Conservation (phyloP, 2,888 invertebrate species). For the Balanococcus diminutus region DNA sequence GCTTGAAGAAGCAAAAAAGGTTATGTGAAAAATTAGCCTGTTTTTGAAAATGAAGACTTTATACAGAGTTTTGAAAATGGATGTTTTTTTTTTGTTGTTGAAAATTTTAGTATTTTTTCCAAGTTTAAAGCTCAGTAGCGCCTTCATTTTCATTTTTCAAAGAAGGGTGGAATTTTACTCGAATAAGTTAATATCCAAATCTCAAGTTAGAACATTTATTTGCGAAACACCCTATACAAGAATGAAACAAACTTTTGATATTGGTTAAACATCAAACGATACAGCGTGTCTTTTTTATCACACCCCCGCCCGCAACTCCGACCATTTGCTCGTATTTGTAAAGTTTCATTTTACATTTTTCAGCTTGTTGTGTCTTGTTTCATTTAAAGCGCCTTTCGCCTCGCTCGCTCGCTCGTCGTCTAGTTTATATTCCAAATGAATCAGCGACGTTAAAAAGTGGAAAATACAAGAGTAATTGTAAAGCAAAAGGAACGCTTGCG, state of each 20-base stretch:
- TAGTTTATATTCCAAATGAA: neutral
- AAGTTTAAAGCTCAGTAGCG: no score
- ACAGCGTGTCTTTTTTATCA: neutral
- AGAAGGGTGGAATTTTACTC: no score
- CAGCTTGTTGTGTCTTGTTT: neutral
- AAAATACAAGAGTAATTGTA: neutral
- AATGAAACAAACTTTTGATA: neutral
- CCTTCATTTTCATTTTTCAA: no score
- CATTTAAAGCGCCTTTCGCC: neutral
- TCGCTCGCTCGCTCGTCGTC: neutral
- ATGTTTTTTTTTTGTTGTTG: no score
- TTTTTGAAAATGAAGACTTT: no score
- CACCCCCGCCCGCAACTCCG: neutral
- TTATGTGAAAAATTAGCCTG: no score
- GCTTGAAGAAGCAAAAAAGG: no score
- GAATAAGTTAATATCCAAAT: no score
- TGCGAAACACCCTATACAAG: no score
- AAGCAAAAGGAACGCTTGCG: slow-evolving; percentile 8
- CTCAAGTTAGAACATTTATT: no score
- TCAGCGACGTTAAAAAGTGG: neutral
- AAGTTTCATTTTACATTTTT: neutral
- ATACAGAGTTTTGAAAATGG: no score
- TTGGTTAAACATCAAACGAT: slow-evolving; percentile 18
- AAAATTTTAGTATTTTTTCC: no score
- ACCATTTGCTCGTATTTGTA: neutral